phyloP scores from a whole-genome alignment of 2,888 invertebrate genomes.

The Argyresthia goedartella region DNA sequence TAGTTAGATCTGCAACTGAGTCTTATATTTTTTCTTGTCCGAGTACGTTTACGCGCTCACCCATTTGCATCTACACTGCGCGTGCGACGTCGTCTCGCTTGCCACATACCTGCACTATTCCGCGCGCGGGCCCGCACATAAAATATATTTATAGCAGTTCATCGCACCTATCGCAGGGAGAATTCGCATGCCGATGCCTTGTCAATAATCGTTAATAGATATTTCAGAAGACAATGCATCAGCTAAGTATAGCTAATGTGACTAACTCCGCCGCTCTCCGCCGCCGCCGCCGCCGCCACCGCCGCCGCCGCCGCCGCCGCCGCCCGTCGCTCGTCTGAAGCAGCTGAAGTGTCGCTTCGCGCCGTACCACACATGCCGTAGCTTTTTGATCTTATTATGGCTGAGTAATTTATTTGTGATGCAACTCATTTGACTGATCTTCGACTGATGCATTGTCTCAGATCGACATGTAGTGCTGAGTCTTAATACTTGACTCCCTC shows the following conservation, averaged over 20 bases:
- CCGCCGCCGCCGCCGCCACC: constrained; percentile 14
- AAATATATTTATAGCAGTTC: constrained; percentile 67
- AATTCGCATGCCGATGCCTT: constrained; percentile 68
- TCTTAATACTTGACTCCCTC: no score
- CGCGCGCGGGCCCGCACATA: constrained; percentile 39
- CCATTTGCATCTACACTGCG: neutral
- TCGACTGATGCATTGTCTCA: neutral
- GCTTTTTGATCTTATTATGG: constrained; percentile 63
- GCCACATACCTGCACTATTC: constrained; percentile 8
- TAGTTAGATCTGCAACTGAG: no score
- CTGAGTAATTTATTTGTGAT: constrained; percentile 59
- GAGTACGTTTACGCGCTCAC: no score
- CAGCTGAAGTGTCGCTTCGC: constrained; percentile 10
- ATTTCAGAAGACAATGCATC: constrained; percentile 70
- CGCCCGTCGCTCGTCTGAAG: constrained; percentile 35
- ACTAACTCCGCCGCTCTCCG: constrained; percentile 39
- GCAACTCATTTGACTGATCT: constrained; percentile 48
- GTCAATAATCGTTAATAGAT: constrained; percentile 71
- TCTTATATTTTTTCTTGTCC: no score
- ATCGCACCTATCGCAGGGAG: constrained; percentile 63
- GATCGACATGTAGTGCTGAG: neutral
- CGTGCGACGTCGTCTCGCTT: neutral
- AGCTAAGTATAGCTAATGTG: constrained; percentile 63
- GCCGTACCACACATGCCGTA: neutral
- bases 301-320: constrained; percentile 6